Evolutionary conservation across 2,797 vertebrate genomes (phyloP).

Genomic region (Centropyge bicolor): DNA sequence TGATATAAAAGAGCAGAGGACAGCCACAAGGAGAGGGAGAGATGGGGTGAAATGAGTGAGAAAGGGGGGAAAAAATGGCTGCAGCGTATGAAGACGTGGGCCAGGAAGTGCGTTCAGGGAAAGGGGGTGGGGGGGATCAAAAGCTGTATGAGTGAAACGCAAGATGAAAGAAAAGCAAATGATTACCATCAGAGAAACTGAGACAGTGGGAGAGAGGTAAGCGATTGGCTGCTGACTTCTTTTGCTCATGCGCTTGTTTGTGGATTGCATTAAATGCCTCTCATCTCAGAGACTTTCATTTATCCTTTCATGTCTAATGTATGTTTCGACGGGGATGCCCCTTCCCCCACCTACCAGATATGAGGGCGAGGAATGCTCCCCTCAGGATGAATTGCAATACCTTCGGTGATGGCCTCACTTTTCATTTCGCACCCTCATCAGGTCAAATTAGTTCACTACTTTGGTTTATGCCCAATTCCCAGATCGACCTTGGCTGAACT

Average conservation of each 20-base stretch:
- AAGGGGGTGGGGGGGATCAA: slow-evolving; percentile 55
- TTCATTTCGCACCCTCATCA: not conserved
- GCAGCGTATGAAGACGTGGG: slow-evolving; percentile 52
- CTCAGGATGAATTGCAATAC: not conserved
- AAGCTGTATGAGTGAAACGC: slow-evolving; percentile 57
- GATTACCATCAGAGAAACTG: slow-evolving; percentile 68
- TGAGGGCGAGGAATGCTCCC: not conserved
- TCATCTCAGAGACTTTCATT: slow-evolving; percentile 62
- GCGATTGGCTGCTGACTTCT: slow-evolving; percentile 61
- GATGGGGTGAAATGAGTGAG: slow-evolving; percentile 20
- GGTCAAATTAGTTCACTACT: not conserved
- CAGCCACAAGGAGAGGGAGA: slow-evolving; percentile 38
- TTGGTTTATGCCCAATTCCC: not conserved
- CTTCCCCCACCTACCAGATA: slow-evolving; percentile 8
- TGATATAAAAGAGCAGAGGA: slow-evolving; percentile 57
- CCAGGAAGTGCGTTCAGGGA: slow-evolving; percentile 20
- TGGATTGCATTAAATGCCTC: slow-evolving; percentile 59
- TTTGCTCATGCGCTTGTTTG: slow-evolving; percentile 58
- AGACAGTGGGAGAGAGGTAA: slow-evolving; percentile 58
- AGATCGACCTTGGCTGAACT: not conserved
- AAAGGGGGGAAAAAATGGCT: slow-evolving; percentile 39
- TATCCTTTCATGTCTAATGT: slow-evolving; percentile 68
- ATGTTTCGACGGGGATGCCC: slow-evolving; percentile 38
- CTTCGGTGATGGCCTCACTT: not conserved
- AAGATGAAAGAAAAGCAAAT: slow-evolving; percentile 77